A percentile compares a stretch with the other conserved stretches of the same genome.
phyloP scores from a whole-genome alignment of 2,888 invertebrate genomes.

The Adelphocoris suturalis region DNA sequence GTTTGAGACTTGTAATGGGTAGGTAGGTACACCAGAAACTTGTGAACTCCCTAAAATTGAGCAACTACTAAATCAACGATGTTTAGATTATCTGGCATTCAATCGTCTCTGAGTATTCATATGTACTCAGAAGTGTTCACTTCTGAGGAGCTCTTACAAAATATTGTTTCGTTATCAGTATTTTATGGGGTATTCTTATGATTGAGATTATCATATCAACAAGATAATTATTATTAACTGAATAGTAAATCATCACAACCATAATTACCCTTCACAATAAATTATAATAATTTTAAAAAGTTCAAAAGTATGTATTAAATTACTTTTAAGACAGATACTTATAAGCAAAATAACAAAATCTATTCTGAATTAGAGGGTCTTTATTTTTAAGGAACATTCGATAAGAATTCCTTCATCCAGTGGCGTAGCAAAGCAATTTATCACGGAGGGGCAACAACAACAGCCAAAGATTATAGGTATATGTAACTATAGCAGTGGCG shows the following conservation, averaged over 20 bases:
- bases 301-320: too few species aligned
- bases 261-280: not conserved
- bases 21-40: not conserved
- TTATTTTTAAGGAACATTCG: not conserved
- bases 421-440: too few species aligned
- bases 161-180: not conserved
- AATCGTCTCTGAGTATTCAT: not conserved
- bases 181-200: not conserved
- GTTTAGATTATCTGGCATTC: not conserved
- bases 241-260: constrained; percentile 5
- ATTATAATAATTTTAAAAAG: not conserved
- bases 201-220: not conserved
- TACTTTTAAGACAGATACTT: too few species aligned
- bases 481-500: too few species aligned
- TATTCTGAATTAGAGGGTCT: not conserved
- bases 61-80: not conserved
- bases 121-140: too few species aligned
- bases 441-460: too few species aligned
- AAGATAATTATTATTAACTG: not conserved
- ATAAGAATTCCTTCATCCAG: not conserved
- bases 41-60: not conserved
- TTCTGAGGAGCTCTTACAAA: not conserved
- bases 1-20: not conserved
- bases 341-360: not conserved
- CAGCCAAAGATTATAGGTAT: too few species aligned